A percentile compares a stretch with the other conserved stretches of the same genome.
These are phyloP conservation scores for Tinea semifulvella DNA, from an alignment of 2,888 invertebrate genomes.

Conservation along the genomic window DNA sequence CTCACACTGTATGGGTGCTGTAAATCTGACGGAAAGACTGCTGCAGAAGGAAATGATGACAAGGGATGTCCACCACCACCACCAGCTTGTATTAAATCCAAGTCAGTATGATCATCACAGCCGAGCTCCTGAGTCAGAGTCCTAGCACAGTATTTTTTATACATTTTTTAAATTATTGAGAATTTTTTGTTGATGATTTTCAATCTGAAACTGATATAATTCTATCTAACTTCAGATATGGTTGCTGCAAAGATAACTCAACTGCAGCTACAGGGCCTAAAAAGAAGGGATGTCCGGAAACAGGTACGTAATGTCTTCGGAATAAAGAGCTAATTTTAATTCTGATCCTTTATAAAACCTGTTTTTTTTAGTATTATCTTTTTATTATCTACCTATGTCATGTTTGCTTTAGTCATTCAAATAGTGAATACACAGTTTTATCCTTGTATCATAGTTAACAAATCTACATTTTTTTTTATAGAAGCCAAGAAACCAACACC, in stretches of 20 bases:
- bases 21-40: slow-evolving; percentile 73
- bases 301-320: no score
- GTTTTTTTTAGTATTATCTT: no score
- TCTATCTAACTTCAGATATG: slow-evolving; percentile 40
- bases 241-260: slow-evolving; percentile 77
- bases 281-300: slow-evolving; percentile 57
- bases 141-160: background rate
- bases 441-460: no score
- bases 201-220: no score
- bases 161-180: background rate
- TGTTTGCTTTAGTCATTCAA: no score
- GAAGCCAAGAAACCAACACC: background rate
- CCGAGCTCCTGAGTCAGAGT: background rate
- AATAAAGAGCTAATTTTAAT: no score
- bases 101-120: slow-evolving; percentile 34
- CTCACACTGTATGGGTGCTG: slow-evolving; percentile 90
- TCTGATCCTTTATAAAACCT: no score
- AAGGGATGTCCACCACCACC: slow-evolving; percentile 83
- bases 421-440: no score
- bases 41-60: slow-evolving; percentile 81
- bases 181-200: background rate
- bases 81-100: slow-evolving; percentile 63
- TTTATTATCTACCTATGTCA: background rate
- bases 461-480: background rate
- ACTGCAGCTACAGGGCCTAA: slow-evolving; percentile 72